Evolutionary conservation across 2,888 invertebrate genomes (phyloP).

Genomic region (Encarsia formosa): DNA sequence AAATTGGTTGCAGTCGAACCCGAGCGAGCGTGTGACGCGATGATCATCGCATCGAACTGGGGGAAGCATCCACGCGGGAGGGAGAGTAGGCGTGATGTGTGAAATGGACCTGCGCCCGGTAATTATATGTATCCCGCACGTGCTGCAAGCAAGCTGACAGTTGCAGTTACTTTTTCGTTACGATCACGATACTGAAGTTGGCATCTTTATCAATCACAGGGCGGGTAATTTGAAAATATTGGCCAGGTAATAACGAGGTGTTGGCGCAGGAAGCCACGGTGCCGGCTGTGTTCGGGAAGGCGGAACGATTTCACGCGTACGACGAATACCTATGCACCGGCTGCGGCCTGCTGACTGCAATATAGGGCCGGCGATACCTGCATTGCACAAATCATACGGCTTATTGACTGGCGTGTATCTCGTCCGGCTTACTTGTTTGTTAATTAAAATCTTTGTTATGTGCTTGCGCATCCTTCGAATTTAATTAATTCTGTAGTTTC

Average conservation of each 20-base stretch:
- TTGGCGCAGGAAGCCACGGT: constrained; percentile 35
- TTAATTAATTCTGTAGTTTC: no score
- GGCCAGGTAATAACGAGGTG: neutral
- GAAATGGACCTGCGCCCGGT: constrained; percentile 46
- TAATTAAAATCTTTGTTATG: no score
- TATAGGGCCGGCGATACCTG: constrained; percentile 44
- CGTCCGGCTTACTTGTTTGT: no score
- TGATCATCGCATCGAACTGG: no score
- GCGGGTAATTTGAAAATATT: no score
- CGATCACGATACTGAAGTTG: no score
- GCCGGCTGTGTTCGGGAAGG: constrained; percentile 45
- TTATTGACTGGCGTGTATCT: no score
- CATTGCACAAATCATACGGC: constrained; percentile 50
- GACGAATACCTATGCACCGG: constrained; percentile 31
- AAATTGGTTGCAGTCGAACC: constrained; percentile 33
- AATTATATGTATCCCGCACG: constrained; percentile 47
- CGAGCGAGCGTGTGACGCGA: constrained; percentile 43
- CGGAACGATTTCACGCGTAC: constrained; percentile 45
- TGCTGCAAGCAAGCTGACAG: constrained; percentile 23
- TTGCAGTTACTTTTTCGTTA: no score
- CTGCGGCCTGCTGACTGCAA: constrained; percentile 46
- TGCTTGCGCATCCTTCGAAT: no score
- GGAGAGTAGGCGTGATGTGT: constrained; percentile 45
- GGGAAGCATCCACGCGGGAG: no score
- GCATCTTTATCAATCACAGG: no score